Conservation (phyloP, 2,113 vertebrate genomes). For the Steatornis caripensis region DNA sequence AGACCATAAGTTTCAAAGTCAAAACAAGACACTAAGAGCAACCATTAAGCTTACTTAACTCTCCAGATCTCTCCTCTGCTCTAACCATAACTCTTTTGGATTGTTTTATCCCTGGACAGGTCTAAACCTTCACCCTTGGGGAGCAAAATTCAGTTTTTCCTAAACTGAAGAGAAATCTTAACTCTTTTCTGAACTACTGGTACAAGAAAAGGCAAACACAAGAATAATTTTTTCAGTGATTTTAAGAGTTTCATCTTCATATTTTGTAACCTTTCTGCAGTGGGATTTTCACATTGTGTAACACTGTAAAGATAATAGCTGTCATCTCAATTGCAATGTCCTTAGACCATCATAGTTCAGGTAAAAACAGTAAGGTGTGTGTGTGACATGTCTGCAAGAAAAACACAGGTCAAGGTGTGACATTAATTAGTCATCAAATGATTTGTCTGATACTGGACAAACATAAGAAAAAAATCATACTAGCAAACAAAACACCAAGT, state of each 20-base stretch:
- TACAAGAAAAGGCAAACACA: accelerated
- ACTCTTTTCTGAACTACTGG: neutral
- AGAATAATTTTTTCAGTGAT: neutral
- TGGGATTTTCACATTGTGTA: accelerated
- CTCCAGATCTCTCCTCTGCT: neutral
- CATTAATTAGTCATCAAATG: neutral
- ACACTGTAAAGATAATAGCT: neutral
- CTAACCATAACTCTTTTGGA: neutral
- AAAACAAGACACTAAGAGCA: neutral
- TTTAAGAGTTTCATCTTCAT: neutral
- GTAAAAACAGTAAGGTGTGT: neutral
- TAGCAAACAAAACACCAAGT: neutral
- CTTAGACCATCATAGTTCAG: neutral
- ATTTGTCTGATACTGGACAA: neutral
- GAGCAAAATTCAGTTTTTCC: neutral
- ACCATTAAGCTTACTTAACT: neutral
- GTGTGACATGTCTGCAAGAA: neutral
- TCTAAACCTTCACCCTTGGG: neutral
- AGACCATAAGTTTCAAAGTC: neutral
- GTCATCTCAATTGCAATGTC: neutral
- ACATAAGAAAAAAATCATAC: neutral
- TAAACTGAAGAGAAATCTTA: neutral
- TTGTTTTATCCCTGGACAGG: neutral
- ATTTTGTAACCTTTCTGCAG: neutral
- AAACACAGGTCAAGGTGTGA: neutral